A percentile compares a stretch with the other conserved stretches of the same genome.
Evolutionary conservation across 2,113 vertebrate genomes (phyloP).

Genomic region (Turnix velox): DNA sequence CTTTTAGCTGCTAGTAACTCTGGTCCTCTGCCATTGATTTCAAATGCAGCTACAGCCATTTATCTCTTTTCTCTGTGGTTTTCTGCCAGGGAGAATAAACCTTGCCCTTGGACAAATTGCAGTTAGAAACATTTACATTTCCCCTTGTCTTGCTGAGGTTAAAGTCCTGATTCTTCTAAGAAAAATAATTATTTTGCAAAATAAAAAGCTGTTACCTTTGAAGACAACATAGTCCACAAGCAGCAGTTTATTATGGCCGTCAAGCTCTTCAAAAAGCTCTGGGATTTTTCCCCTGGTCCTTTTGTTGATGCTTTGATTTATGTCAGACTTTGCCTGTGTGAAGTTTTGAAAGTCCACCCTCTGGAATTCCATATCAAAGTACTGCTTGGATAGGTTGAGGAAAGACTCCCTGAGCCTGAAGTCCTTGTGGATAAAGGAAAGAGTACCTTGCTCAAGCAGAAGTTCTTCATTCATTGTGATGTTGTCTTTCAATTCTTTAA

Average conservation of each 20-base stretch:
- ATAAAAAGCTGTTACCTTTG: conserved; percentile 73
- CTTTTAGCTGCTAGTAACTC: neutral
- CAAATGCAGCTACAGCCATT: neutral
- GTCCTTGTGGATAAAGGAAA: conserved; percentile 76
- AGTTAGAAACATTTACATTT: neutral
- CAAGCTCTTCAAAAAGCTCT: conserved; percentile 74
- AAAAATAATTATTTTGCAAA: neutral
- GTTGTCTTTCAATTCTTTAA: conserved; percentile 75
- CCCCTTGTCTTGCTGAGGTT: neutral
- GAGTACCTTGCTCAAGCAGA: conserved; percentile 71
- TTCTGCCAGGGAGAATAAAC: neutral
- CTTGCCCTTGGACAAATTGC: neutral
- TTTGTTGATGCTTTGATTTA: conserved; percentile 79
- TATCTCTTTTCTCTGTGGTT: neutral
- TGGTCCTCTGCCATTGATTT: neutral
- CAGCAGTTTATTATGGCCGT: conserved; percentile 73
- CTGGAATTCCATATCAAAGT: conserved; percentile 79
- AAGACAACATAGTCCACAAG: conserved; percentile 85
- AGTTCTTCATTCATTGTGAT: conserved; percentile 75
- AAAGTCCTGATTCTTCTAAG: neutral
- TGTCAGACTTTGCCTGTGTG: conserved; percentile 58
- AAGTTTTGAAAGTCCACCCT: conserved; percentile 75
- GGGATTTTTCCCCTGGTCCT: conserved; percentile 76
- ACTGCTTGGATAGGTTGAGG: conserved; percentile 75
- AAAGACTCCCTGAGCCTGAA: conserved; percentile 74